Evolutionary conservation across 1,140 invertebrate genomes (phyloP).

Genomic region (Lerema accius): DNA sequence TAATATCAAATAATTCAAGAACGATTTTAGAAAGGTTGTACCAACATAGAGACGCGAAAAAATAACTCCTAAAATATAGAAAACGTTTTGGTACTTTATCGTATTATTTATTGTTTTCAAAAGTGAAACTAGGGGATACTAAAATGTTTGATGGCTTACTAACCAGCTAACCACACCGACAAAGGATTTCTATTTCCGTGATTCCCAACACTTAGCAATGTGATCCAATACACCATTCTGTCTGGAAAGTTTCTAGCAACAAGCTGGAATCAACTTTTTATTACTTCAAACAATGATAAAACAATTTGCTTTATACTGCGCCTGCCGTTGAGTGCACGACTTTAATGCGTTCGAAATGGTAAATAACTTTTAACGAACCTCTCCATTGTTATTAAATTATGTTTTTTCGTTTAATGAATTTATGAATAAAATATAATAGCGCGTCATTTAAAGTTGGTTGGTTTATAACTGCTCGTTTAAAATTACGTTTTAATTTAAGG

Average conservation of each 20-base stretch:
- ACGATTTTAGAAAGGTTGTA: no score
- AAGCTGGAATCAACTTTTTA: conserved; percentile 43
- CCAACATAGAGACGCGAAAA: no score
- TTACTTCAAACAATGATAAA: conserved; percentile 38
- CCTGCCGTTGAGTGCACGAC: conserved; percentile 8
- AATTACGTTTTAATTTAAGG: neutral
- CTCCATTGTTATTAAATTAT: conserved; percentile 3
- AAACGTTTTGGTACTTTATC: no score
- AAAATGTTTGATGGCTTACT: no score
- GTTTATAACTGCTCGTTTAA: no score
- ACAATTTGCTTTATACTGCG: conserved; percentile 25
- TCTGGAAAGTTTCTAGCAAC: conserved; percentile 33
- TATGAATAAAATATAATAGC: neutral
- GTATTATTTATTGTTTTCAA: no score
- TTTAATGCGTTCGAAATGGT: conserved; percentile 26
- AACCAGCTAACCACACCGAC: conserved; percentile 9
- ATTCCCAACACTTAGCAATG: conserved; percentile 19
- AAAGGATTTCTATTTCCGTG: conserved; percentile 15
- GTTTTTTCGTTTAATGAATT: neutral
- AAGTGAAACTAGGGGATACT: no score
- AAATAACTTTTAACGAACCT: conserved; percentile 26
- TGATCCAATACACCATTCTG: conserved; percentile 13
- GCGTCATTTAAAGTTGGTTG: no score
- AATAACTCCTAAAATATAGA: no score
- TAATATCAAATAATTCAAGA: no score